Evolutionary conservation across 2,113 vertebrate species (phyloP), one percentile per base, ranked within the genome.

Genomic region (Cavia porcellus): DNA sequence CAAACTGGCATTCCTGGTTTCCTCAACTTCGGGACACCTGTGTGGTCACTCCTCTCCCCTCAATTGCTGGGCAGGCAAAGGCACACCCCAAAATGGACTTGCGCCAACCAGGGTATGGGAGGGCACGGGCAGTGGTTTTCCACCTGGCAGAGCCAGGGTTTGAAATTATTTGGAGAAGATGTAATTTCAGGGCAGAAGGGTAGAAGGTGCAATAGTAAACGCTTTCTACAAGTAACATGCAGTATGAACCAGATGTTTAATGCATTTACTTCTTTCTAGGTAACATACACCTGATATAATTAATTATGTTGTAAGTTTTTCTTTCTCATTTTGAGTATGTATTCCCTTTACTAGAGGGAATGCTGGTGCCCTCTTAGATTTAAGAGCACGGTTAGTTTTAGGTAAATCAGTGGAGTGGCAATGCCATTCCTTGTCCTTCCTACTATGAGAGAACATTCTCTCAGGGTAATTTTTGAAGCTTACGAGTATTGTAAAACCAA

Each of bases 161-260:
- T 74, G 80, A 92, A 72, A 25, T 83, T 24, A 50, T 42, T 83
- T 42, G 57, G 80, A 52, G 59, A 87, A 89, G 20, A 35, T 3
- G 20, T 57, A 57, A 74, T 91, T 85, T 93, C 52, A 80, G 61
- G 72, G 50, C n/a, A 47, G 86, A 97, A 95, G 70, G 72, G 50
- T n/a, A 47, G 86, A 97, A 95, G 64, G 42, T 28, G 10, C 35
- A 64, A 28, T 20, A 64, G 15, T 64, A 57, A 28, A 15, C 64
- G 45, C 32, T 70, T 86, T n/a, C 66, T 59, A 66, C 61, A 74
- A 68, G 50, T 55, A 28, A 91, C n/a, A 61, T 61, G 12, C 62
- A 3, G 3, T 15, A 38, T 61, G 38, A 72, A 77, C 61, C 35
- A 52, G 38, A 30, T 84, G 72, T 83, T 47, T 52, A 68, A 79